A percentile compares a stretch with the other conserved stretches of the same genome.
These are phyloP conservation scores for Cantharis lateralis DNA, from an alignment of 2,888 invertebrate species.

Conservation along the genomic window DNA sequence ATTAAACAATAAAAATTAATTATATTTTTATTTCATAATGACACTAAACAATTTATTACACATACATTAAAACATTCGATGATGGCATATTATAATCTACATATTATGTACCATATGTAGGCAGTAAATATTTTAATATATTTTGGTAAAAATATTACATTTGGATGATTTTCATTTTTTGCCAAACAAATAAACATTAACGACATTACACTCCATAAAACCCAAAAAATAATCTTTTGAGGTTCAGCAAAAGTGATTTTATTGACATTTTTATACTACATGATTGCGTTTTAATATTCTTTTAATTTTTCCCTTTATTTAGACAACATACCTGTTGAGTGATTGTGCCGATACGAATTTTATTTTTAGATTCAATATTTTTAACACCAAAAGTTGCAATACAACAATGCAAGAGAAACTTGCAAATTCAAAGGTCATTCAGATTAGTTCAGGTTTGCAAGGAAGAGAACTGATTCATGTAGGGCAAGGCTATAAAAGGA, in stretches of 20 bases:
- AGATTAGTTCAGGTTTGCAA: not conserved
- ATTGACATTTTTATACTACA: not conserved
- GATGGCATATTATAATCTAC: too few relatives aligned
- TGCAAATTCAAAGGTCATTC: not conserved
- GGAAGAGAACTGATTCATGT: conserved; percentile 9
- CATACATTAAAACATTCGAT: too few relatives aligned
- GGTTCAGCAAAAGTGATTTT: not conserved
- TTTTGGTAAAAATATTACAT: not conserved
- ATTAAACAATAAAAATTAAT: too few relatives aligned
- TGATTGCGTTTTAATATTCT: not conserved
- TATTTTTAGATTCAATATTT: not conserved
- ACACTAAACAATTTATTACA: too few relatives aligned
- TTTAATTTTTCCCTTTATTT: not conserved
- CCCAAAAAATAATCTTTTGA: not conserved
- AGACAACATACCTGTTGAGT: not conserved
- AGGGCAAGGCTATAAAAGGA: conserved; percentile 26
- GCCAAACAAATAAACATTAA: not conserved
- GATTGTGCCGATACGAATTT: not conserved
- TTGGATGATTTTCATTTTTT: not conserved
- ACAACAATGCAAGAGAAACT: not conserved
- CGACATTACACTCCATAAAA: not conserved
- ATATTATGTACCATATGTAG: too few relatives aligned
- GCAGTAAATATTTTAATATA: too few relatives aligned
- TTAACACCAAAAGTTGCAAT: not conserved
- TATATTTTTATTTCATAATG: too few relatives aligned